Percentiles rank a stretch among this genome's conserved stretches.
phyloP scores from a whole-genome alignment of 64 coral and sea anemone genomes.

The Montipora efflorescens region DNA sequence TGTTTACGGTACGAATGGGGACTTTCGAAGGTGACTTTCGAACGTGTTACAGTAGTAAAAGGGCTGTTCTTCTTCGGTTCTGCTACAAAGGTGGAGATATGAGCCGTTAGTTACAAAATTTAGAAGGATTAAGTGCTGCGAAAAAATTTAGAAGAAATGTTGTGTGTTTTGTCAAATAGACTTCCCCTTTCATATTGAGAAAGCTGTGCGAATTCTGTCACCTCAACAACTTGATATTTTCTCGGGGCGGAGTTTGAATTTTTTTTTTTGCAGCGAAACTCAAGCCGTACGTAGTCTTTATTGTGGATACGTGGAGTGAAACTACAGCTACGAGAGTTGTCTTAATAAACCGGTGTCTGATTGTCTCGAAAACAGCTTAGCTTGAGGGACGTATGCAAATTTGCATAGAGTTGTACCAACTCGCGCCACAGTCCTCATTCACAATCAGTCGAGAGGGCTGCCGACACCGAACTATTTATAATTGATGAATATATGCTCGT shows the following conservation, averaged over 20 bases:
- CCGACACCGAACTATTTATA: conserved; percentile 62
- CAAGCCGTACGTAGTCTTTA: neutral
- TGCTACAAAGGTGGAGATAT: neutral
- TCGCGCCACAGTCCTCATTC: conserved; percentile 29
- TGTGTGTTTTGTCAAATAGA: neutral
- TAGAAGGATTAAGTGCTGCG: neutral
- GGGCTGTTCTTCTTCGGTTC: neutral
- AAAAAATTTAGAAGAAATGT: neutral
- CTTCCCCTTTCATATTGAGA: neutral
- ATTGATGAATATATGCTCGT: conserved; percentile 76
- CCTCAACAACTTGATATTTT: neutral
- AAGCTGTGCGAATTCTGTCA: neutral
- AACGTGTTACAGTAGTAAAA: neutral
- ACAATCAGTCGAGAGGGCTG: conserved; percentile 60
- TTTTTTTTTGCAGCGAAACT: neutral
- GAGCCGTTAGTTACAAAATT: neutral
- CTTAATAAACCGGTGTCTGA: conserved; percentile 68
- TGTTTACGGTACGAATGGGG: conserved; percentile 38
- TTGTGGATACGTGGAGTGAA: conserved; percentile 4
- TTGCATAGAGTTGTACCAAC: conserved; percentile 52
- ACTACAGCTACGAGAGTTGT: neutral
- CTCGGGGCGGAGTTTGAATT: neutral
- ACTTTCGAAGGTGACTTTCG: conserved; percentile 58
- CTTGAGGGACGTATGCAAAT: conserved; percentile 89
- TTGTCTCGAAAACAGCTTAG: conserved; percentile 62